Evolutionary conservation across 2,113 vertebrate species (phyloP).

Genomic region (Ranitomeya variabilis): DNA sequence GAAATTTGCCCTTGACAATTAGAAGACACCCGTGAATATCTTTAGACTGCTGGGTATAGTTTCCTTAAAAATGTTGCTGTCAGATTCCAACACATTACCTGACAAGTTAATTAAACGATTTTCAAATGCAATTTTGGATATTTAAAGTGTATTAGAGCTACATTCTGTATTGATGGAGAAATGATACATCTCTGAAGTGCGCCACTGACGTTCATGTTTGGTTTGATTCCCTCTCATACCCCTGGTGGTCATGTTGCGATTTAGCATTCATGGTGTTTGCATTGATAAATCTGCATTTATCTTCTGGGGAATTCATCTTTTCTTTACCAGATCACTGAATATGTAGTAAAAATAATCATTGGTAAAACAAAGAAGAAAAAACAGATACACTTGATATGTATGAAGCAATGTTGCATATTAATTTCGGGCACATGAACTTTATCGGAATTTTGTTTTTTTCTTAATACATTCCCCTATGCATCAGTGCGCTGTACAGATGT

Average conservation of each 20-base stretch:
- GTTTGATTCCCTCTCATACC: constrained; percentile 64
- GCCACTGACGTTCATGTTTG: constrained; percentile 64
- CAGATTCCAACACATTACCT: constrained; percentile 82
- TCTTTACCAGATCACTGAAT: constrained; percentile 64
- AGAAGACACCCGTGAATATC: constrained; percentile 86
- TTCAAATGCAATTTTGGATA: constrained; percentile 84
- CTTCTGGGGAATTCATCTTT: constrained; percentile 65
- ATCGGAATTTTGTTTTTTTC: constrained; percentile 55
- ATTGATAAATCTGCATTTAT: constrained; percentile 64
- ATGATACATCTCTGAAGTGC: constrained; percentile 75
- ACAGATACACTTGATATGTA: constrained; percentile 69
- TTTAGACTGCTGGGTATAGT: constrained; percentile 81
- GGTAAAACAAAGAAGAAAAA: constrained; percentile 63
- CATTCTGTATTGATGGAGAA: constrained; percentile 77
- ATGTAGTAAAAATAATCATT: constrained; percentile 59
- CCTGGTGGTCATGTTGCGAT: constrained; percentile 66
- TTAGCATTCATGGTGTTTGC: constrained; percentile 60
- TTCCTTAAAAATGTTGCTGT: constrained; percentile 86
- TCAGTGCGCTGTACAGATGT: constrained; percentile 63
- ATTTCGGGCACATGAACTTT: constrained; percentile 67
- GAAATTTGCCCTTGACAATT: constrained; percentile 87
- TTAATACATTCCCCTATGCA: constrained; percentile 62
- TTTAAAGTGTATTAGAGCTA: constrained; percentile 85
- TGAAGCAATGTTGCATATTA: constrained; percentile 59
- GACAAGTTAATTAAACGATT: constrained; percentile 87